Percentiles rank a stretch among this genome's conserved stretches.
These are phyloP conservation scores for Ctenomys sociabilis DNA, from an alignment of 2,113 vertebrate genomes.

Conservation along the genomic window DNA sequence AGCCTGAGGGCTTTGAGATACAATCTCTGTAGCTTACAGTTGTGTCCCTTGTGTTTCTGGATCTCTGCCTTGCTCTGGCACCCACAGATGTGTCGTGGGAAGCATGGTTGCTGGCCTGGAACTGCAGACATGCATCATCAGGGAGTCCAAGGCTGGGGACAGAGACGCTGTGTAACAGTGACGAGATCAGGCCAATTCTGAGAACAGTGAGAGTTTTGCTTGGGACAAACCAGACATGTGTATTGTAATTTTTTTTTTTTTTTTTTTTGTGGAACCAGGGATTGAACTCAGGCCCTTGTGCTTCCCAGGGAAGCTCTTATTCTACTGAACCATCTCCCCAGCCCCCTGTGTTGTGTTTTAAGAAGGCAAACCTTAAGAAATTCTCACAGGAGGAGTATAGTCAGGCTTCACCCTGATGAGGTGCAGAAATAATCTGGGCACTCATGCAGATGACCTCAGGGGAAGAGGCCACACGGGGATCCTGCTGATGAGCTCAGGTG, in stretches of 20 bases:
- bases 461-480: neutral
- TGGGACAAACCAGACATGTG: neutral
- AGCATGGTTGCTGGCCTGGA: neutral
- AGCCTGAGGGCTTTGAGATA: neutral
- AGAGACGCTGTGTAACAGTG: neutral
- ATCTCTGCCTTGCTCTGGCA: neutral
- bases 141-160: neutral
- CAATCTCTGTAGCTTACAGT: neutral
- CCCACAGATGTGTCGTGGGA: neutral
- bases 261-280: too few species aligned
- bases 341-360: neutral
- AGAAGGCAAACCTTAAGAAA: slow-evolving; percentile 37
- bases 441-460: neutral
- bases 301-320: too few species aligned
- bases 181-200: neutral
- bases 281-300: too few species aligned
- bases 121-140: neutral
- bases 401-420: neutral
- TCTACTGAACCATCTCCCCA: too few species aligned
- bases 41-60: neutral
- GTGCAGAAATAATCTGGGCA: neutral
- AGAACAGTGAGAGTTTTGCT: neutral
- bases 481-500: neutral
- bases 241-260: neutral
- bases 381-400: neutral